A percentile compares a stretch with the other conserved stretches of the same genome.
phyloP scores from a whole-genome alignment of 2,888 invertebrate species.

The Drosophila atripex region DNA sequence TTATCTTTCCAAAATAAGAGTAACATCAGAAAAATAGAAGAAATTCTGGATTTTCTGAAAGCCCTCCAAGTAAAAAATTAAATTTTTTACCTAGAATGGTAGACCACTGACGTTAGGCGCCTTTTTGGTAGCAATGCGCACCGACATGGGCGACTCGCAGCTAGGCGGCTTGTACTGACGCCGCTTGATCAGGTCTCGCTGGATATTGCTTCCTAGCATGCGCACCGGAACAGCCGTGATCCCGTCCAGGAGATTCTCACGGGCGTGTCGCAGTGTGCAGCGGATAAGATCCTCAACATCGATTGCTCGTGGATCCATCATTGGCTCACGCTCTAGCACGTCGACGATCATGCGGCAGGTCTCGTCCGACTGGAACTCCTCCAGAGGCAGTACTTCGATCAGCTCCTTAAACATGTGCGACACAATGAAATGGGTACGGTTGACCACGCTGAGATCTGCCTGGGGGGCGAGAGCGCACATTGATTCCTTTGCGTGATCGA shows the following conservation, averaged over 20 bases:
- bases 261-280: conserved; percentile 68
- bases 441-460: conserved; percentile 61
- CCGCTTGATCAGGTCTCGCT: conserved; percentile 64
- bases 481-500: conserved; percentile 72
- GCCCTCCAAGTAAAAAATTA: background rate
- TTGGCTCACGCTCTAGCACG: conserved; percentile 68
- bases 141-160: conserved; percentile 61
- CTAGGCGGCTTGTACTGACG: conserved; percentile 57
- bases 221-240: conserved; percentile 78
- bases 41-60: no score
- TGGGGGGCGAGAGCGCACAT: conserved; percentile 45
- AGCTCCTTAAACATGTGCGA: conserved; percentile 75
- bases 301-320: conserved; percentile 78
- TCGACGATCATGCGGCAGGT: conserved; percentile 68
- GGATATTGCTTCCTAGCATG: conserved; percentile 62
- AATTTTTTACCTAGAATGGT: conserved; percentile 46
- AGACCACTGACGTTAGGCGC: conserved; percentile 31
- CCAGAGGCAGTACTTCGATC: conserved; percentile 78
- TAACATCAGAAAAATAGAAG: no score
- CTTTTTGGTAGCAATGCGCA: conserved; percentile 64
- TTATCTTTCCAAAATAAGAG: background rate
- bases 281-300: conserved; percentile 73
- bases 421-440: conserved; percentile 77
- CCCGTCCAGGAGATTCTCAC: conserved; percentile 79
- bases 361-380: conserved; percentile 77